phyloP scores from a whole-genome alignment of 2,888 invertebrate species.

The Synergus japonicus region DNA sequence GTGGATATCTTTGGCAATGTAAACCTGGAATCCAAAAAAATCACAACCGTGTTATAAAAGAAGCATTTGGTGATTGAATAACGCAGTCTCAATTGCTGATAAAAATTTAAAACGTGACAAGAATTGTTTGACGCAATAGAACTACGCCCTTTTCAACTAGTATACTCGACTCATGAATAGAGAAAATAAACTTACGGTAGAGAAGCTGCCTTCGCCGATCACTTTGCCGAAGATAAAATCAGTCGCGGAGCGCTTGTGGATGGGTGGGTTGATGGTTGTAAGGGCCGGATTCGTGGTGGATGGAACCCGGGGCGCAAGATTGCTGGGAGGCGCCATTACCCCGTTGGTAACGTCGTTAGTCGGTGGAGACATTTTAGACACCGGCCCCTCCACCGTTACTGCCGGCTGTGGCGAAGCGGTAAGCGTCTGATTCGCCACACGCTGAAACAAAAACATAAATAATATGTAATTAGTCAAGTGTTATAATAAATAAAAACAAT shows the following conservation, averaged over 20 bases:
- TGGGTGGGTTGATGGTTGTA: conserved; percentile 73
- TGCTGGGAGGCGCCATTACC: conserved; percentile 79
- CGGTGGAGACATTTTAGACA: conserved; percentile 77
- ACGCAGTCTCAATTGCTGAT: too few species aligned
- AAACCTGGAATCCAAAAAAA: conserved; percentile 80
- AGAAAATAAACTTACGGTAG: conserved; percentile 83
- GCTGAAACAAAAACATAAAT: conserved; percentile 69
- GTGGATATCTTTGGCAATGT: conserved; percentile 94
- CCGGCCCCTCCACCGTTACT: conserved; percentile 76
- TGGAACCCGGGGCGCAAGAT: conserved; percentile 78
- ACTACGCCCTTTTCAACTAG: background rate
- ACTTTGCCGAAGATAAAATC: conserved; percentile 97
- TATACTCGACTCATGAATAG: background rate
- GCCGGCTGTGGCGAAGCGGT: conserved; percentile 76
- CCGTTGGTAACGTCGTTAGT: conserved; percentile 81
- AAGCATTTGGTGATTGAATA: background rate
- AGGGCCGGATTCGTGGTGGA: conserved; percentile 77
- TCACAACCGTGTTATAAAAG: background rate
- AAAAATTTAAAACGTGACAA: too few species aligned
- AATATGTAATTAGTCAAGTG: background rate
- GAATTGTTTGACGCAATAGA: too few species aligned
- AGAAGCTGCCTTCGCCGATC: conserved; percentile 98
- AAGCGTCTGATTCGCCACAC: conserved; percentile 76
- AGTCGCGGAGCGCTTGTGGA: conserved; percentile 85
- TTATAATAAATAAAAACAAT: background rate